A percentile compares a stretch with the other conserved stretches of the same genome.
These are phyloP conservation scores for Cryptophagus acutangulus DNA, from an alignment of 2,888 invertebrate genomes.

Conservation along the genomic window DNA sequence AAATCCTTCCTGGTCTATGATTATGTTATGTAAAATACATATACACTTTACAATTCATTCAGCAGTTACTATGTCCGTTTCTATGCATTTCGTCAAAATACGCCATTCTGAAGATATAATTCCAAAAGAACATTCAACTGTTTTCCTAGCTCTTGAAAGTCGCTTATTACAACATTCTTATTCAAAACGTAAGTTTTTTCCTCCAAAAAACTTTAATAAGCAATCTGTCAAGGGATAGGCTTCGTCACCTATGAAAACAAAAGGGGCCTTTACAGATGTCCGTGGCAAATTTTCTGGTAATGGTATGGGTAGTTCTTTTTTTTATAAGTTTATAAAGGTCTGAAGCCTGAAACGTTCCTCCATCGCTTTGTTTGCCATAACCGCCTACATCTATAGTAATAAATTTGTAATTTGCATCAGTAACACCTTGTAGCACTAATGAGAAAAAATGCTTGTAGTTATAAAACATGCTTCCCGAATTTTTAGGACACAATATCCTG, in stretches of 20 bases:
- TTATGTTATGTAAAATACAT: slow-evolving; percentile 12
- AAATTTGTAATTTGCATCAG: slow-evolving; percentile 28
- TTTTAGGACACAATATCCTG: slow-evolving; percentile 11
- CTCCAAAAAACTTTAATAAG: slow-evolving; percentile 20
- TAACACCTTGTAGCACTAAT: slow-evolving; percentile 23
- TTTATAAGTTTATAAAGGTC: slow-evolving; percentile 16
- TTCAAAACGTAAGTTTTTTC: slow-evolving; percentile 11
- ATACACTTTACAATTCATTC: slow-evolving; percentile 17
- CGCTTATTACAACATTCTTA: slow-evolving; percentile 21
- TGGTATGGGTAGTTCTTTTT: not conserved
- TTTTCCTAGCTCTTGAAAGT: slow-evolving; percentile 20
- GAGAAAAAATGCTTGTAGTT: slow-evolving; percentile 23
- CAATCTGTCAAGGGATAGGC: slow-evolving; percentile 14
- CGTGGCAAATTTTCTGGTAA: too few species aligned
- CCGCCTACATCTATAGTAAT: slow-evolving; percentile 28
- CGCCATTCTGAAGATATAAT: slow-evolving; percentile 20
- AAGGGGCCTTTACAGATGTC: too few species aligned
- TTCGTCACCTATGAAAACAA: slow-evolving; percentile 24
- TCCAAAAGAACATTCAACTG: slow-evolving; percentile 38
- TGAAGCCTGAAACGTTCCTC: slow-evolving; percentile 27
- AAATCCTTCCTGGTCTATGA: slow-evolving; percentile 13
- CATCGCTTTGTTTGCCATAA: slow-evolving; percentile 32
- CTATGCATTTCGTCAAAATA: slow-evolving; percentile 16
- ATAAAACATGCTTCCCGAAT: slow-evolving; percentile 18
- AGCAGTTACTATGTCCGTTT: slow-evolving; percentile 10